Evolutionary conservation across 2,113 vertebrate species (phyloP).

Genomic region (Salminus brasiliensis): DNA sequence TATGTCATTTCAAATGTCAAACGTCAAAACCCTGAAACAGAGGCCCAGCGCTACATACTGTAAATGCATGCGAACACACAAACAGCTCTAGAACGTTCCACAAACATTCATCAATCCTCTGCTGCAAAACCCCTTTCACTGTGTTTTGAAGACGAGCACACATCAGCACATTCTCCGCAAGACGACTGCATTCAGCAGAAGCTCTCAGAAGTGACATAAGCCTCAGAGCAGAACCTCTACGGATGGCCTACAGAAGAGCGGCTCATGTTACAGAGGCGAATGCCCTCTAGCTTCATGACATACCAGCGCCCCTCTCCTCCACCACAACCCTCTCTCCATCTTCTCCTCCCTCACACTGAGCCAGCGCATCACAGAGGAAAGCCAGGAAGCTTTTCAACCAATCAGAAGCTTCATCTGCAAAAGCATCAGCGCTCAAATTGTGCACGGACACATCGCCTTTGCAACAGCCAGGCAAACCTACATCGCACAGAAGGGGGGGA

Average conservation of each 20-base stretch:
- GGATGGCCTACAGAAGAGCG: slow-evolving; percentile 65
- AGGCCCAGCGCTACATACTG: neutral
- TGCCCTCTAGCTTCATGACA: slow-evolving; percentile 79
- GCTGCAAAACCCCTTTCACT: neutral
- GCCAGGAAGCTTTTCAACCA: slow-evolving; percentile 98
- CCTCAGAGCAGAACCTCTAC: neutral
- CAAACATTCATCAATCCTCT: neutral
- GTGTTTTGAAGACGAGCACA: neutral
- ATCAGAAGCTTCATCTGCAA: slow-evolving; percentile 98
- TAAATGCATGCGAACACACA: neutral
- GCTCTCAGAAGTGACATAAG: neutral
- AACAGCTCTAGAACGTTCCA: neutral
- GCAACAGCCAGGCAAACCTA: slow-evolving; percentile 91
- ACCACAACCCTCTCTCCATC: slow-evolving; percentile 73
- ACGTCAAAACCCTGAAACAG: neutral
- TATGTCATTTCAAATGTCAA: neutral
- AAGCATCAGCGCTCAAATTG: slow-evolving; percentile 96
- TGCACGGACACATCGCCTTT: slow-evolving; percentile 88
- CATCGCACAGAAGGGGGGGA: slow-evolving; percentile 72
- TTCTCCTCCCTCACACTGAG: slow-evolving; percentile 86
- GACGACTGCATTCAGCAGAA: neutral
- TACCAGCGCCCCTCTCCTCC: slow-evolving; percentile 78
- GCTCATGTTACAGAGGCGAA: slow-evolving; percentile 82
- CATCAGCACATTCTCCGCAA: neutral
- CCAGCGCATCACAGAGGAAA: slow-evolving; percentile 95